Base-by-base conservation (phyloP, 2,113 vertebrate genomes). In the Ceuthmochares aereus region DNA sequence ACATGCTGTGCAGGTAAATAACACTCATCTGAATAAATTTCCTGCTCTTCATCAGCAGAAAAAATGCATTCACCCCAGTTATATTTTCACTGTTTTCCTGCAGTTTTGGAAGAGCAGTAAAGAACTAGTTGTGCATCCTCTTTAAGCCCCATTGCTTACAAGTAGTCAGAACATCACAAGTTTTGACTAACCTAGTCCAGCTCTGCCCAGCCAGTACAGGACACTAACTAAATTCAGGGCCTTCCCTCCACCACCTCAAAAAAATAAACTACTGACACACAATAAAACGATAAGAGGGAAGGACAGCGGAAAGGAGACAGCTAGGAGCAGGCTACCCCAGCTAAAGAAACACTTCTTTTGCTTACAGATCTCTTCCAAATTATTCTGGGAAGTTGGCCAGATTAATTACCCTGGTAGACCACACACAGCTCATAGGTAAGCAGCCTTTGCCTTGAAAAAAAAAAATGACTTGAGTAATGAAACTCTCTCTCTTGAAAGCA, bases 331-430 rank as follows among this genome's bases (percentile, higher is more conserved):
- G 34, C 51, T 86, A 90, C 9, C 13, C 36, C 63, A 85, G 36
- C n/a, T 80, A 34, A 73, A 87, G 27, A 74, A 58, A 6, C 19
- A n/a, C 40, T 83, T 47, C 16, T 91, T 91, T 88, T 83, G 70
- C 85, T 82, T 86, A 32, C 26, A 40, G 54, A 62, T 27, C 21
- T 80, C 22, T 76, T 90, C 72, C 59, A 90, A 74, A 43, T 84
- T 83, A 69, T 43, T 27, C 85, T 0, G 4, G 79, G 94, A 92
- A 95, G 2, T 43, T 34, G 42, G 85, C 88, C 94, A 92, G 63
- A 67, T 67, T 93, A 93, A 95, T 95, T 90, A 93, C 63, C 51
- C 83, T 88, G 67, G 63, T 51, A 88, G 85, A 91, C 90, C 92
- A 94, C 96, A 90, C 82, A 88, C 82, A 88, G 82, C 72, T 85